A percentile compares a stretch with the other conserved stretches of the same genome.
Evolutionary conservation across 2,797 vertebrate genomes (phyloP).

Genomic region (Bovichtus diacanthus): DNA sequence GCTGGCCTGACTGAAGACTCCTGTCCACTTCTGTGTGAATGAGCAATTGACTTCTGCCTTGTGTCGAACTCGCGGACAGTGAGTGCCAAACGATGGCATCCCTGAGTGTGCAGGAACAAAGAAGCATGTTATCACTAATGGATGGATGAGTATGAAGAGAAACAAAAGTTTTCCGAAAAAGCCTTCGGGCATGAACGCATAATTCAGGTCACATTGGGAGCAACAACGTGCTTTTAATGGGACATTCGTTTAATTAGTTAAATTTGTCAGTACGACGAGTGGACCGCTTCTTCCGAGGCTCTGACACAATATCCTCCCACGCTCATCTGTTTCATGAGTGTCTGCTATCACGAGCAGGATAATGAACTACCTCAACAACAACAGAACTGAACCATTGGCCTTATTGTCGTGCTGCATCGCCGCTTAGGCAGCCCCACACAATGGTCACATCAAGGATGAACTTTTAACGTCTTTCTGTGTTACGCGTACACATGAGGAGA

Average conservation of each 20-base stretch:
- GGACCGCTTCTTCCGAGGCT: conserved; percentile 49
- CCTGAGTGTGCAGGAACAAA: conserved; percentile 56
- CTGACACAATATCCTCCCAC: conserved; percentile 67
- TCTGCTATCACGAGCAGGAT: conserved; percentile 58
- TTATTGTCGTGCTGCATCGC: conserved; percentile 25
- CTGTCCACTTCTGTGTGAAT: conserved; percentile 82
- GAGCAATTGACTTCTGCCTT: conserved; percentile 80
- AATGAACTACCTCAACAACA: conserved; percentile 58
- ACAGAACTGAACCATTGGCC: conserved; percentile 40
- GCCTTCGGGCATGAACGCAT: conserved; percentile 24
- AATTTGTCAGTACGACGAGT: conserved; percentile 51
- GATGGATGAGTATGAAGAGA: conserved; percentile 60
- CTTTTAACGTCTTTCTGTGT: background rate
- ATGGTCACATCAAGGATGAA: conserved; percentile 10
- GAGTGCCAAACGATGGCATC: conserved; percentile 69
- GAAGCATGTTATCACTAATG: conserved; percentile 46
- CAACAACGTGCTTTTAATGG: conserved; percentile 60
- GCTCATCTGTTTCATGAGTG: conserved; percentile 59
- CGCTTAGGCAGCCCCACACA: conserved; percentile 19
- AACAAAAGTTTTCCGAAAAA: conserved; percentile 40
- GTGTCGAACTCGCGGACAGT: conserved; percentile 70
- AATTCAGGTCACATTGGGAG: conserved; percentile 55
- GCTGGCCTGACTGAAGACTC: conserved; percentile 74
- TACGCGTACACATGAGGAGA: background rate
- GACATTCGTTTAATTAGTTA: conserved; percentile 64